These are phyloP conservation scores for Pantherophis vulpinus DNA, from an alignment of 2,797 vertebrate species.

Conservation along the genomic window DNA sequence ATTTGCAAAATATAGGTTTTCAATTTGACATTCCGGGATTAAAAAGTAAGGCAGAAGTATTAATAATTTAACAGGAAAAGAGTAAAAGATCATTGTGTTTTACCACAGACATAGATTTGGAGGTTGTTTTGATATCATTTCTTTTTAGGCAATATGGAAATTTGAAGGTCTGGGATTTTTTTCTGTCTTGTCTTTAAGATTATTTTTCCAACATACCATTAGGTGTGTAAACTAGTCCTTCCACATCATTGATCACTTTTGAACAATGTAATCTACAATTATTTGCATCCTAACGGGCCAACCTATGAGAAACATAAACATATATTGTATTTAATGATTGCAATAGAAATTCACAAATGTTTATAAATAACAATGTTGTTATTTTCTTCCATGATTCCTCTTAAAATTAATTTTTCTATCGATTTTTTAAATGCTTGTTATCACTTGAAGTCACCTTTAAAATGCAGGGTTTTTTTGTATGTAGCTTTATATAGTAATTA, in stretches of 20 bases:
- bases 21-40: background rate
- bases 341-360: background rate
- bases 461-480: background rate
- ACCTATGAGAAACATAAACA: background rate
- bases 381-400: background rate
- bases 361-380: background rate
- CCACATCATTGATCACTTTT: background rate
- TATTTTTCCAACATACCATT: background rate
- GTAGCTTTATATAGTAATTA: background rate
- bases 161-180: background rate
- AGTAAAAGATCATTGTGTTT: background rate
- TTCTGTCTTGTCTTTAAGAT: background rate
- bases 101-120: background rate
- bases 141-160: background rate
- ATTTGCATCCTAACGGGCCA: background rate
- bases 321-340: background rate
- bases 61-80: background rate
- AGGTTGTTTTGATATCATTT: background rate
- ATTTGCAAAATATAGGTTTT: background rate
- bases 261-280: background rate
- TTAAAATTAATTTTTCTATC: background rate
- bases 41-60: background rate
- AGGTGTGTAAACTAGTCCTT: background rate
- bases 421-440: background rate
- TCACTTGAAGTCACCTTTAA: background rate